phyloP scores from a whole-genome alignment of 2,797 vertebrate genomes.

The Zenarchopterus dispar region DNA sequence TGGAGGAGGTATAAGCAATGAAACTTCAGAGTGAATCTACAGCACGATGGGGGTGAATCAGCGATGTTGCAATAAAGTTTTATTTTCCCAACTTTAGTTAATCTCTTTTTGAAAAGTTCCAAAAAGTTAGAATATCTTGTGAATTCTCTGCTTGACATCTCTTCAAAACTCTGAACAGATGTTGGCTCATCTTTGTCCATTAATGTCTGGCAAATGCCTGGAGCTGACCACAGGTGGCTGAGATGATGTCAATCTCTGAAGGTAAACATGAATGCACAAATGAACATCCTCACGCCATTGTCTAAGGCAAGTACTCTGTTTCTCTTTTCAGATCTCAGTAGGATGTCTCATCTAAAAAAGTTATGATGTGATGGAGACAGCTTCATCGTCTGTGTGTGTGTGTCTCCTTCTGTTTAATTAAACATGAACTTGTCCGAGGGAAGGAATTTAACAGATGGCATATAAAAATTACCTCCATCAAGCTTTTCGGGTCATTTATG shows the following conservation, averaged over 20 bases:
- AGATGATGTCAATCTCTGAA: constrained; percentile 33
- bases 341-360: constrained; percentile 38
- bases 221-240: constrained; percentile 61
- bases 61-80: neutral
- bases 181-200: constrained; percentile 49
- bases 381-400: constrained; percentile 28
- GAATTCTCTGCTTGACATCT: constrained; percentile 17
- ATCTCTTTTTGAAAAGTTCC: constrained; percentile 15
- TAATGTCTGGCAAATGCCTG: constrained; percentile 56
- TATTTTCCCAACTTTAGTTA: constrained; percentile 8
- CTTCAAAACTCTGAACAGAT: constrained; percentile 57
- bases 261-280: constrained; percentile 26
- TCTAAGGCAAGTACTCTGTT: constrained; percentile 12
- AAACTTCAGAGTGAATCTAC: constrained; percentile 22
- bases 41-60: constrained; percentile 4
- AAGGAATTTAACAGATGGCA: constrained; percentile 62
- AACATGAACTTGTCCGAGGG: constrained; percentile 50
- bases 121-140: constrained; percentile 16
- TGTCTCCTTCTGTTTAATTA: constrained; percentile 69
- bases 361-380: constrained; percentile 46
- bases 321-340: constrained; percentile 28
- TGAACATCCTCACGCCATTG: neutral
- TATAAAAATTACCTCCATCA: constrained; percentile 52
- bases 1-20: constrained; percentile 19
- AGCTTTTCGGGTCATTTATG: constrained; percentile 32